Evolutionary conservation across 2,888 invertebrate species (phyloP), one percentile per base, ranked within the genome.

Genomic region (Aphidius colemani): DNA sequence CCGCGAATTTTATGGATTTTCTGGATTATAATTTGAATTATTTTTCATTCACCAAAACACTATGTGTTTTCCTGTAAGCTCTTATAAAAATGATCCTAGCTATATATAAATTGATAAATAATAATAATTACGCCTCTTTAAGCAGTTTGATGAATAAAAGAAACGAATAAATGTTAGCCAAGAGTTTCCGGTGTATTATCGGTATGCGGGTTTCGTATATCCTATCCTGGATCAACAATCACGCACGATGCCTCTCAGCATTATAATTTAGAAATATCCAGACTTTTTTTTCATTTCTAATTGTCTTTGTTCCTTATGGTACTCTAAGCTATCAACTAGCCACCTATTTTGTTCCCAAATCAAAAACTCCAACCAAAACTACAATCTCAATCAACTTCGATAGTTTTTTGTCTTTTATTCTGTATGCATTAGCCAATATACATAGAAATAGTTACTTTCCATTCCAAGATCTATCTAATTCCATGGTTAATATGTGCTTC

Each of bases 151-250:
- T 41, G 55, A 59, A 53, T 59, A 43, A 43, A 55, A 45, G 30
- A 57, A 53, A 46, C 50, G 45, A 51, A 45, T 45, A 30, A 10
- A 55, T 43, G 48, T 49, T n/a, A 30, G 40, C 39, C 59, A 44
- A 68, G 70, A 68, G 68, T 70, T 77, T 78, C 78, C 78, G 76
- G 74, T 61, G n/a, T 64, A 45, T 55, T 67, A 78, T 80, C 77
- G 77, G 76, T 78, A 80, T 80, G 79, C 80, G 76, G 76, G 76
- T 69, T 67, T 67, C 69, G 75, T 73, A 64, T 64, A 53, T 60
- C 50, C 64, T 64, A 30, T 56, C 9, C 53, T 40, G 46, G 46
- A 59, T 30, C 10, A 41, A 10, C 53, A 11, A 57, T 46, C 56
- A 18, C 74, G 72, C 64, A 64, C 64, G 63, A 65, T 64, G 66